A percentile compares a stretch with the other conserved stretches of the same genome.
Evolutionary conservation across 64 coral and sea anemone genomes (phyloP).

Genomic region (Montipora sp.): DNA sequence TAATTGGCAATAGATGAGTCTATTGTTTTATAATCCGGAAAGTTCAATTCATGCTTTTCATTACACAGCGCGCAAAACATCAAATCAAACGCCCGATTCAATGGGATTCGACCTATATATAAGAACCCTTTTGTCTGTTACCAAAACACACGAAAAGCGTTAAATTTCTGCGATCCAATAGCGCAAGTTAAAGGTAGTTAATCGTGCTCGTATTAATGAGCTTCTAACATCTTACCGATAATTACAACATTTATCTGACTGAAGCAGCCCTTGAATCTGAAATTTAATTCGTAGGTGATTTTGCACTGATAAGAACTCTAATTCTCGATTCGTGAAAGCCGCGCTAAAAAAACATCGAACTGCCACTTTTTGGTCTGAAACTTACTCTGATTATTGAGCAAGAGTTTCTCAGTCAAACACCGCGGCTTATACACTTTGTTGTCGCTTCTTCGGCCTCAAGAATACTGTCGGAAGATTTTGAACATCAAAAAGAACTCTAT

Average conservation of each 20-base stretch:
- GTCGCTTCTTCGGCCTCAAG: not conserved
- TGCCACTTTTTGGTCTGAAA: not conserved
- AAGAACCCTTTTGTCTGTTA: conserved; percentile 16
- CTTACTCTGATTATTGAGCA: not conserved
- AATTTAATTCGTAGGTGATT: conserved; percentile 24
- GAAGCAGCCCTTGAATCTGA: conserved; percentile 36
- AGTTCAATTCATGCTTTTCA: not conserved
- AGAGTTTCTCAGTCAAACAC: not conserved
- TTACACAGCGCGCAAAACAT: not conserved
- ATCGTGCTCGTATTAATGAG: conserved; percentile 8
- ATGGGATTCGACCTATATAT: not conserved
- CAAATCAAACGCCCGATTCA: not conserved
- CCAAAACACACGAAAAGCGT: not conserved
- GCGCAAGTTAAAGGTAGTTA: not conserved
- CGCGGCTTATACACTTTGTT: not conserved
- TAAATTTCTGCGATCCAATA: not conserved
- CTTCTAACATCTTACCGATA: conserved; percentile 20
- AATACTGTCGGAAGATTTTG: not conserved
- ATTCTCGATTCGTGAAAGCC: not conserved
- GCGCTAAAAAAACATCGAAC: not conserved
- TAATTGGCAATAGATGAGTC: conserved; percentile 29
- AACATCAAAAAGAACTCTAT: not conserved
- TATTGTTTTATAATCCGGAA: conserved; percentile 36
- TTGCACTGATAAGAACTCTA: not conserved
- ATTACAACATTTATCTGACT: conserved; percentile 20